Conservation (phyloP, 2,888 invertebrate species). For the Arctia plantaginis region DNA sequence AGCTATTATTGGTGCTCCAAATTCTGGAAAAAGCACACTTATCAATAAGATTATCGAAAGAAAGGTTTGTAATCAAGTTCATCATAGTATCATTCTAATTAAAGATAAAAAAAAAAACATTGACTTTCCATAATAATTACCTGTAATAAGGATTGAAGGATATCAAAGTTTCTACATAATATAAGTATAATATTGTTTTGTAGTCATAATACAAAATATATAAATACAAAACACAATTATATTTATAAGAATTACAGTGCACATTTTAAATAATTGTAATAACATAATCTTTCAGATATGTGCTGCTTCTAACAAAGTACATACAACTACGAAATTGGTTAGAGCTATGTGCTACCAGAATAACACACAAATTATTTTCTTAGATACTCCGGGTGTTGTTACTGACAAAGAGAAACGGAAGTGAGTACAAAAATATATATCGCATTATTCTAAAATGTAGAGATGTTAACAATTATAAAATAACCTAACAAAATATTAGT, state of each 20-base stretch:
- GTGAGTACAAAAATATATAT: constrained; percentile 73
- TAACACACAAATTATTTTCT: constrained; percentile 95
- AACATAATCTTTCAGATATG: constrained; percentile 89
- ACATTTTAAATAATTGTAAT: neutral
- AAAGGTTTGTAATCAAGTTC: constrained; percentile 83
- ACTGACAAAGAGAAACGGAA: constrained; percentile 89
- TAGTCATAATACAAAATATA: neutral
- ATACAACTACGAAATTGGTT: constrained; percentile 93
- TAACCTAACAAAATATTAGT: neutral
- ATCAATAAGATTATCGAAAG: constrained; percentile 94
- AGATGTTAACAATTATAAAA: neutral
- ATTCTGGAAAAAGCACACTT: constrained; percentile 98
- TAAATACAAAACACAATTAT: neutral
- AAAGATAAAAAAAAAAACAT: neutral
- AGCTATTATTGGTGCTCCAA: constrained; percentile 96
- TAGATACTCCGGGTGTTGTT: constrained; percentile 97
- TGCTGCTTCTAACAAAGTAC: constrained; percentile 96
- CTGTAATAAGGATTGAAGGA: neutral
- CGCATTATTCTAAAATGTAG: neutral
- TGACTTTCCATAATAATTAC: neutral
- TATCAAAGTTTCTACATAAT: neutral
- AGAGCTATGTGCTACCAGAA: constrained; percentile 90
- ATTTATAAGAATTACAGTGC: neutral
- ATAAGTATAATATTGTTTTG: neutral
- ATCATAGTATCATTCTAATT: neutral